phyloP scores from a whole-genome alignment of 1,140 invertebrate genomes.

The Sesamia nonagrioides region DNA sequence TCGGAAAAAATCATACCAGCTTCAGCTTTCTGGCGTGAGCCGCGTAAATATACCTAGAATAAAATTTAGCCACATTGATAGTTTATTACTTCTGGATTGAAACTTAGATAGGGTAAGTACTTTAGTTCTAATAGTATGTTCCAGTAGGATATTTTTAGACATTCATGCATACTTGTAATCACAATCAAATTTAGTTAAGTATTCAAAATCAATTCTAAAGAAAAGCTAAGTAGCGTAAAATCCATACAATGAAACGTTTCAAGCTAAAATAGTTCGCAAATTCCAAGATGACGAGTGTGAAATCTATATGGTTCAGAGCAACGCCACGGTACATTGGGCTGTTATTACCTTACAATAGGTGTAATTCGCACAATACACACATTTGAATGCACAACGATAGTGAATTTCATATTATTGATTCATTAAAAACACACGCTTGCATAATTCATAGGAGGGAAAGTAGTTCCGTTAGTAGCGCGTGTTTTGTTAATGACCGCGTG shows the following conservation, averaged over 20 bases:
- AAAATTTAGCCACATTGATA: too few relatives aligned
- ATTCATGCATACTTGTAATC: too few relatives aligned
- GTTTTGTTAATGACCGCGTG: conserved; percentile 43
- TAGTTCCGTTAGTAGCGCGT: conserved; percentile 26
- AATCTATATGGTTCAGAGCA: background rate
- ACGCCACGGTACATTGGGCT: background rate
- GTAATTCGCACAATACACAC: background rate
- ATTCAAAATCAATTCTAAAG: too few relatives aligned
- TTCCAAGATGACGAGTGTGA: background rate
- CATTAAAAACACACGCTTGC: conserved; percentile 44
- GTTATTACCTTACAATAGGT: conserved; percentile 7
- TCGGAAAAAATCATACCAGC: too few relatives aligned
- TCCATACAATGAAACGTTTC: background rate
- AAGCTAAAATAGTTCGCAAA: background rate
- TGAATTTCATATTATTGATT: conserved; percentile 47
- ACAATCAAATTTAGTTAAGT: too few relatives aligned
- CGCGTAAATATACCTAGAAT: too few relatives aligned
- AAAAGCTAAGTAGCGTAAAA: background rate
- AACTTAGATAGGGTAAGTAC: too few relatives aligned
- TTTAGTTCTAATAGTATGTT: too few relatives aligned
- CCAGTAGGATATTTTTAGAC: too few relatives aligned
- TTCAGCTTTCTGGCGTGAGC: too few relatives aligned
- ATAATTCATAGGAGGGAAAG: conserved; percentile 46
- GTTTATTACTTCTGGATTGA: too few relatives aligned
- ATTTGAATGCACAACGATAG: conserved; percentile 26